These are phyloP conservation scores for Urosaurus nigricauda DNA, from an alignment of 2,797 vertebrate genomes.

Conservation along the genomic window DNA sequence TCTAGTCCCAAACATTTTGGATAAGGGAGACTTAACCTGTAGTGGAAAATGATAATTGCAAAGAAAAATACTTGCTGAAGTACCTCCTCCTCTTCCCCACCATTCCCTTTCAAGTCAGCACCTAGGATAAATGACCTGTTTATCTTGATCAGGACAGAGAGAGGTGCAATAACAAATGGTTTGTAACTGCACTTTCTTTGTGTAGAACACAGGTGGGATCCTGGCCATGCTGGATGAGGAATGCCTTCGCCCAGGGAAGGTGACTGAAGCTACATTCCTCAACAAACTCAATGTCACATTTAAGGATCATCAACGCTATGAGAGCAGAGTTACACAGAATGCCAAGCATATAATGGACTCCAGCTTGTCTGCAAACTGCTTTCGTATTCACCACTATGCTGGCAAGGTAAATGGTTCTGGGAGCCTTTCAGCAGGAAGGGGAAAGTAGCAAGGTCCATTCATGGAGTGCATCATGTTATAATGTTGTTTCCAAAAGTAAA, in stretches of 20 bases:
- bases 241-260: conserved; percentile 81
- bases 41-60: background rate
- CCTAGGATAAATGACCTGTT: background rate
- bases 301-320: conserved; percentile 74
- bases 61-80: background rate
- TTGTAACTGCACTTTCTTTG: background rate
- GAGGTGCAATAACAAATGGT: background rate
- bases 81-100: background rate
- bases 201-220: conserved; percentile 77
- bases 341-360: conserved; percentile 70
- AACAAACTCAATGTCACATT: conserved; percentile 79
- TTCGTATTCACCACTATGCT: conserved; percentile 84
- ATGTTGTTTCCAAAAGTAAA: background rate
- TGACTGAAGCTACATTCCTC: conserved; percentile 82
- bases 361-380: conserved; percentile 72
- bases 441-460: background rate
- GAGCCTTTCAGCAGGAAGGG: background rate
- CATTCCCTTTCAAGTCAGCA: background rate
- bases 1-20: too few relatives aligned
- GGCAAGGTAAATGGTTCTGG: conserved; percentile 75
- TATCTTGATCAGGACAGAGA: background rate
- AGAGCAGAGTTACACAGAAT: conserved; percentile 81
- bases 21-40: too few relatives aligned
- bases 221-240: conserved; percentile 85
- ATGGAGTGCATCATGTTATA: background rate